Evolutionary conservation across 2,113 vertebrate genomes (phyloP).

Genomic region (Lamprologus speciosus): DNA sequence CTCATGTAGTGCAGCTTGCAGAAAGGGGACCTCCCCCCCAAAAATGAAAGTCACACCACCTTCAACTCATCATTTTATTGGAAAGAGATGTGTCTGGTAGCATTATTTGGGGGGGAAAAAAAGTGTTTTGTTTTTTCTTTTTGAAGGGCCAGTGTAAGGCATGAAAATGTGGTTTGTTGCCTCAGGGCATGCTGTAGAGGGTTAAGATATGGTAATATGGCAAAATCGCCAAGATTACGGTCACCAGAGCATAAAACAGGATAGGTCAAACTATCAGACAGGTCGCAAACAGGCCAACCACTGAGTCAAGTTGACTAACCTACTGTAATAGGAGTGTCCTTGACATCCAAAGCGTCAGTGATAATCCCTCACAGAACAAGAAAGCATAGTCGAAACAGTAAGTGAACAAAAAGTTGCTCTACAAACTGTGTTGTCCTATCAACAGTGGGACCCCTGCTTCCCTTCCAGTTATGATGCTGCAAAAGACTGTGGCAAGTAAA

Average conservation of each 20-base stretch:
- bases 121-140: fast-evolving
- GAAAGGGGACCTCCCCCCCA: no score
- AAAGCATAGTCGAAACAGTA: background rate
- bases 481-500: background rate
- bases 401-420: background rate
- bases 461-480: background rate
- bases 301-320: background rate
- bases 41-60: no score
- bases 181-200: background rate
- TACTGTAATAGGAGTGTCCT: background rate
- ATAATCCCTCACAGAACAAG: background rate
- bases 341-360: background rate
- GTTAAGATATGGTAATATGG: background rate
- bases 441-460: background rate
- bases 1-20: no score
- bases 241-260: background rate
- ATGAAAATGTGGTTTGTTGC: background rate
- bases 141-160: background rate
- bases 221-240: background rate
- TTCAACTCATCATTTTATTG: no score
- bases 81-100: no score
- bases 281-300: background rate
- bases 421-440: background rate
- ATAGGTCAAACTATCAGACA: background rate
- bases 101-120: no score